Conservation (phyloP, 2,888 invertebrate species). For the Cotesia congregata region DNA sequence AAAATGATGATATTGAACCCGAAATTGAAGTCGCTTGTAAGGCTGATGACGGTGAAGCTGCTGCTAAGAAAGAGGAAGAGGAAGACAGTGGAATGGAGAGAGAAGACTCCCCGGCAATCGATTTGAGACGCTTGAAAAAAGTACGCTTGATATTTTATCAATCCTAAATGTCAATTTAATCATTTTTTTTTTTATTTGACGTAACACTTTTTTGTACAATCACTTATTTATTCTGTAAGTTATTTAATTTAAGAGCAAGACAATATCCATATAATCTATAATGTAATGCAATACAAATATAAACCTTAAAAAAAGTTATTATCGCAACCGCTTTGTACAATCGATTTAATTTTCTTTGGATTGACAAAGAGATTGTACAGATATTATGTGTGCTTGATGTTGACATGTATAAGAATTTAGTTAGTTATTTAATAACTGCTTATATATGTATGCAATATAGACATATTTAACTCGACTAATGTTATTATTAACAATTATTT, state of each 20-base stretch:
- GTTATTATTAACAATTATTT: neutral
- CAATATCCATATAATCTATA: neutral
- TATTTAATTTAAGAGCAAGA: neutral
- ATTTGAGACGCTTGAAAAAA: conserved; percentile 64
- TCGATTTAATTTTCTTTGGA: neutral
- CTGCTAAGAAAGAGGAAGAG: conserved; percentile 57
- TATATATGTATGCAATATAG: conserved; percentile 7
- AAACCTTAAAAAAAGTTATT: neutral
- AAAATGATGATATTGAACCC: conserved; percentile 44
- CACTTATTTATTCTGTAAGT: neutral
- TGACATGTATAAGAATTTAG: neutral
- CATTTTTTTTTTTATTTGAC: conserved; percentile 8
- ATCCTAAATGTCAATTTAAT: conserved; percentile 20
- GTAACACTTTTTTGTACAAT: neutral
- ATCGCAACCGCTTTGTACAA: neutral
- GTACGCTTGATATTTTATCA: conserved; percentile 53
- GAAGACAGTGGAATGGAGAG: conserved; percentile 67
- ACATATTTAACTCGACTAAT: neutral
- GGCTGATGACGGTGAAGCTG: conserved; percentile 46
- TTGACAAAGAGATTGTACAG: neutral
- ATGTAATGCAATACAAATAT: neutral
- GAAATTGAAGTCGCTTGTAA: conserved; percentile 48
- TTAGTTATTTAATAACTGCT: neutral
- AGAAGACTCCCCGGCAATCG: conserved; percentile 63
- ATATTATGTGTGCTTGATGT: neutral